Evolutionary conservation across 2,113 vertebrate genomes (phyloP), one percentile per base, ranked within the genome.

Genomic region (Brachyhypopomus occidentalis): DNA sequence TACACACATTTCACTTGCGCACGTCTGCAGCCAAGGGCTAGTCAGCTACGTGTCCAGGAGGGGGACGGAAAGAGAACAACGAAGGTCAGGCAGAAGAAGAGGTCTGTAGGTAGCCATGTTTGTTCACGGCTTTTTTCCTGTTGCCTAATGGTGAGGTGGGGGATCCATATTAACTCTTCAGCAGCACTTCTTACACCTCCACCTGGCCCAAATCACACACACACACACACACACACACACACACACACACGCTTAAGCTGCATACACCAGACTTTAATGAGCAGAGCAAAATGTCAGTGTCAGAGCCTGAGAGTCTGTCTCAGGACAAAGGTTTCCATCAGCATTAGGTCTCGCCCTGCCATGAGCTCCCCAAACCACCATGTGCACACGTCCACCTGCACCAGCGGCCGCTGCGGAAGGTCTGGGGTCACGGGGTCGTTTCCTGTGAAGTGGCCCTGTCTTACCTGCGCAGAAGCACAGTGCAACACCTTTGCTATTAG

Each of bases 381-480:
- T 12, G 45, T 52, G 45, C 79, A 87, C 84, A 72, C 79, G 82
- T 63, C 79, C 67, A 48, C 48, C 3, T 5, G 30, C 38, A 77
- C n/a, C 69, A 27, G 23, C 22, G 58, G 27, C 59, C 58, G 8
- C 56, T 52, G 78, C 30, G 23, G 67, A 5, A 1, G 14, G 23
- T n/a, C 16, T 25, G 17, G 60, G 25, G 22, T 8, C 12, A 12
- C 5, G 6, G 17, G 2, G 25, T 52, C 9, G 3, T 78, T 73
- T 86, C 88, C 78, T 84, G 83, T 81, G 85, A 86, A 88, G 83
- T 87, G 87, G 93, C 92, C 93, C 94, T 94, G 92, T 90, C 89
- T 87, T 92, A 87, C 89, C 87, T 87, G 80, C 88, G 80, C 86
- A 81, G 91, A 95, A 95, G 95, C 96, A 94, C 95, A 95, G 90